Evolutionary conservation across 2,113 vertebrate genomes (phyloP).

Genomic region (Ophiodon elongatus): DNA sequence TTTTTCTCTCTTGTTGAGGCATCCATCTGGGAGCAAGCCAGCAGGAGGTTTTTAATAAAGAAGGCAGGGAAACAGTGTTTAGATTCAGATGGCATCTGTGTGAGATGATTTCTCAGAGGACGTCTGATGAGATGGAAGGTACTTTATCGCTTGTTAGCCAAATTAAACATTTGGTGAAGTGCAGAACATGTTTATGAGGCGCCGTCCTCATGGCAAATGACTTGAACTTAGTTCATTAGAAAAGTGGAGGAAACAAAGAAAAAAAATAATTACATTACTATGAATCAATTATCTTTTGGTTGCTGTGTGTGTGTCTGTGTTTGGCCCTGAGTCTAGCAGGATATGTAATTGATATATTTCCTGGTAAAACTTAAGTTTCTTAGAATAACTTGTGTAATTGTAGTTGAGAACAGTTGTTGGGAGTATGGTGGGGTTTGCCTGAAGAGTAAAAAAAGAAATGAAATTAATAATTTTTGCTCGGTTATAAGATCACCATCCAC

Average conservation of each 20-base stretch:
- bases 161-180: constrained; percentile 39
- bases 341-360: not conserved
- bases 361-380: not conserved
- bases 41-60: constrained; percentile 29
- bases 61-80: constrained; percentile 13
- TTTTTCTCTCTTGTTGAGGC: not conserved
- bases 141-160: constrained; percentile 34
- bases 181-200: constrained; percentile 22
- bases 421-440: not conserved
- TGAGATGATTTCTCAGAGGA: constrained; percentile 52
- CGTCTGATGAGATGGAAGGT: constrained; percentile 25
- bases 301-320: not conserved
- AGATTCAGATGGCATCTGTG: constrained; percentile 30
- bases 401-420: not conserved
- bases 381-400: not conserved
- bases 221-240: constrained; percentile 27
- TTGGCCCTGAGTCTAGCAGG: not conserved
- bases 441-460: not conserved
- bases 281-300: constrained; percentile 2
- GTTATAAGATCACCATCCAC: not conserved
- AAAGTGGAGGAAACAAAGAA: not conserved
- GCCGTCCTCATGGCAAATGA: not conserved
- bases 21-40: not conserved
- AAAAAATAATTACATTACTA: constrained; percentile 12
- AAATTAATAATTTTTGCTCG: not conserved